Evolutionary conservation across 2,797 vertebrate species (phyloP).

Genomic region (Alectoris magna): DNA sequence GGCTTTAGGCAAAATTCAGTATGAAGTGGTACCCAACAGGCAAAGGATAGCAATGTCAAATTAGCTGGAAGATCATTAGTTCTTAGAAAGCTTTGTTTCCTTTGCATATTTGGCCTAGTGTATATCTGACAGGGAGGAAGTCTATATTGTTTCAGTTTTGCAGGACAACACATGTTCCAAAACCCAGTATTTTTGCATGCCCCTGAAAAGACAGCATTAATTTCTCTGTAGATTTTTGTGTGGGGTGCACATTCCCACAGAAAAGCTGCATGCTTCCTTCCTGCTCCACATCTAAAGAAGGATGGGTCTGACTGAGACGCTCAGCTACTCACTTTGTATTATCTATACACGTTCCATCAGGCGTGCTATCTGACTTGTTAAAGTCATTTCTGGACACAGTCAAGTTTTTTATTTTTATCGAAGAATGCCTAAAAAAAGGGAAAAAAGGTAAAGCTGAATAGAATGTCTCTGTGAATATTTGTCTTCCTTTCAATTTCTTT

Average conservation of each 20-base stretch:
- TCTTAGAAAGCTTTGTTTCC: background rate
- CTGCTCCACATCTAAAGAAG: background rate
- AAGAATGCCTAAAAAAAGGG: background rate
- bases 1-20: background rate
- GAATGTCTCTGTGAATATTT: background rate
- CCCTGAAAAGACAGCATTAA: background rate
- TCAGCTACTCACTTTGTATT: background rate
- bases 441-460: background rate
- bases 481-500: background rate
- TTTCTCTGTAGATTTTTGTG: background rate
- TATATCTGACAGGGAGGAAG: background rate
- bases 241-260: background rate
- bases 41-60: background rate
- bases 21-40: background rate
- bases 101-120: background rate
- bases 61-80: background rate
- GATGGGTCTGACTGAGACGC: background rate
- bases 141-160: background rate
- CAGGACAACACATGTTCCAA: background rate
- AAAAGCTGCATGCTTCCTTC: background rate
- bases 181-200: background rate
- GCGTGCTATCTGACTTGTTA: background rate
- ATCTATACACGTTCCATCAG: background rate
- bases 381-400: background rate
- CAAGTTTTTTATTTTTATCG: background rate